Conservation (phyloP, 1,140 invertebrate genomes). For the Orchesella cincta region DNA sequence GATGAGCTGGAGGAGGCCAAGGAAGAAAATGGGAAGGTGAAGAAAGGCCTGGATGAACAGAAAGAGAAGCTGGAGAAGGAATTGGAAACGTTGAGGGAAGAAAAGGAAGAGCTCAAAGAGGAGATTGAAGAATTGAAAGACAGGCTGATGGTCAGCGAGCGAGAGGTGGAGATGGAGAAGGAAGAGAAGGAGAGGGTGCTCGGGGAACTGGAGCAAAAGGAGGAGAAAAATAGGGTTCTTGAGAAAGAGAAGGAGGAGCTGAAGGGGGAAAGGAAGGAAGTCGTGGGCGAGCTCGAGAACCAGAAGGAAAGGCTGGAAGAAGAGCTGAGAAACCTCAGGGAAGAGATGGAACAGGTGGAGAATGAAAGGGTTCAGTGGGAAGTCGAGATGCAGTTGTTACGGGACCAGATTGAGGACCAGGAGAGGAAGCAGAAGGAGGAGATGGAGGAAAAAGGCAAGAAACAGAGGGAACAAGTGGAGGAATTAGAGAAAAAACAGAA, state of each 20-base stretch:
- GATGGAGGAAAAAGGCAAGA: background rate
- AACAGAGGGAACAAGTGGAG: background rate
- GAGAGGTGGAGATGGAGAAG: background rate
- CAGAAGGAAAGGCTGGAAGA: background rate
- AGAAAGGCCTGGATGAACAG: conserved; percentile 11
- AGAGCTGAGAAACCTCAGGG: no score
- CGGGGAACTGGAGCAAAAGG: background rate
- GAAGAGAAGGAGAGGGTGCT: background rate
- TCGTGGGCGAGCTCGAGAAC: background rate
- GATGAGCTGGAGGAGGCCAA: background rate
- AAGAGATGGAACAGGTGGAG: no score
- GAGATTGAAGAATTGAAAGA: background rate
- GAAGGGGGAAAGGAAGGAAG: background rate
- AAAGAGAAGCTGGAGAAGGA: conserved; percentile 15
- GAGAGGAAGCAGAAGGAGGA: background rate
- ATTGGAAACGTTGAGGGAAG: background rate
- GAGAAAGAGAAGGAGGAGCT: background rate
- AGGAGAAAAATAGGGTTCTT: background rate
- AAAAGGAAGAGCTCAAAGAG: background rate
- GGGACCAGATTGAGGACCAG: no score
- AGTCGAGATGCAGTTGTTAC: no score
- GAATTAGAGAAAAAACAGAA: background rate
- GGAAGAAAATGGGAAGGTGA: background rate
- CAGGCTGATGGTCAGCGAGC: background rate
- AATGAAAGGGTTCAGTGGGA: no score